Base-by-base conservation (phyloP, 2,113 vertebrate species). In the Rissa tridactyla region DNA sequence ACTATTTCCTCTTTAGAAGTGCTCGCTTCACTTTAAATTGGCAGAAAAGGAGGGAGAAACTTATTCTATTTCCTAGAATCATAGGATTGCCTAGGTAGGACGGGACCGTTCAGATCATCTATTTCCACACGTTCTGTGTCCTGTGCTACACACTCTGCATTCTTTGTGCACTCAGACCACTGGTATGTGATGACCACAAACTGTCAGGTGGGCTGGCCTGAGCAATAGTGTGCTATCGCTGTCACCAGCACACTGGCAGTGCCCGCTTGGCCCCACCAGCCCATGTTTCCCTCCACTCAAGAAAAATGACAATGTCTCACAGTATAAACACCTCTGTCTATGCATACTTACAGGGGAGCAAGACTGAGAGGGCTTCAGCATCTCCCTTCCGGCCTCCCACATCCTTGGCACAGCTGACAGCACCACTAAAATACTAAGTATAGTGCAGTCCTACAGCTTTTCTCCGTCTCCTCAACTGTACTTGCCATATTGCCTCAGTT, bases 401-500 rank as follows among this genome's bases (percentile, higher is more conserved):
- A 69, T 20, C 49, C 69, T 34, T 13, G 25, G 65, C 52, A 71
- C 51, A 4, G 3, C 23, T 27, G 38, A 92, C 32, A 86, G 42
- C 58, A 66, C 40, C 47, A 32, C 76, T 89, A 49, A 92, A 47
- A 40, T 30, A 92, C 51, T 30, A 47, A n/a, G n/a, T 18, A 49
- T 18, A 71, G 58, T 58, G 55, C 69, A 73, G 55, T 51, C 49
- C 40, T 38, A 49, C 18, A 89, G 72, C 40, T 81, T 86, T 71
- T 61, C 55, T 92, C 18, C 10, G 2, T 66, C 51, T 68, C 62
- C 49, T 83, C 57, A 22, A 64, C n/a, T 51, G 78, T 55, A 47
- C 55, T 91, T 92, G 84, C 80, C 73, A 95, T 77, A 95, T 72
- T 94, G 93, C 62, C 73, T 96, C 81, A 38, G 70, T 36, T 69